Percentiles rank a stretch among this genome's conserved stretches.
These are phyloP conservation scores for Erpobdella octoculata DNA, from an alignment of 2,888 invertebrate genomes.

Conservation along the genomic window DNA sequence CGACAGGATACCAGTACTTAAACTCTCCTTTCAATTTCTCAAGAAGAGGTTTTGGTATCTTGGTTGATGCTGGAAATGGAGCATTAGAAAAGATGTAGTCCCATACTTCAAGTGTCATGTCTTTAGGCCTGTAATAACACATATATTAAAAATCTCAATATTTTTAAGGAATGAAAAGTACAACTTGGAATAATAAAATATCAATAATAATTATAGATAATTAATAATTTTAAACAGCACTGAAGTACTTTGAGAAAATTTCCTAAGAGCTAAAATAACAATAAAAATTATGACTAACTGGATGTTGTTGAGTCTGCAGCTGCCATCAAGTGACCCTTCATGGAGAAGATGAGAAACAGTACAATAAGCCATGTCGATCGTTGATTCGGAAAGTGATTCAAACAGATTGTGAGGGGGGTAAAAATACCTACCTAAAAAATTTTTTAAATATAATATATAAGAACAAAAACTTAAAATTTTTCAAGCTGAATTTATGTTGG, in stretches of 20 bases:
- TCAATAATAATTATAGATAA: too few species aligned
- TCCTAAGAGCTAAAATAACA: too few species aligned
- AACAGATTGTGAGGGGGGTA: conserved; percentile 92
- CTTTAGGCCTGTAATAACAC: conserved; percentile 56
- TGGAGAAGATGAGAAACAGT: conserved; percentile 87
- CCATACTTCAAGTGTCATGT: conserved; percentile 89
- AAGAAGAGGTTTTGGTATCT: conserved; percentile 66
- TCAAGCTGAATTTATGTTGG: neutral
- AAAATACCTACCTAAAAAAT: too few species aligned
- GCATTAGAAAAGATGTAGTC: conserved; percentile 73
- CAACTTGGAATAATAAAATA: too few species aligned
- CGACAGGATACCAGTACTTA: conserved; percentile 93
- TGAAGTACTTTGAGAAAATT: too few species aligned
- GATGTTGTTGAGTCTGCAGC: conserved; percentile 53
- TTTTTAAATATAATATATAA: too few species aligned
- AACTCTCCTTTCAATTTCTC: conserved; percentile 78
- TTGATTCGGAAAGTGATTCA: conserved; percentile 96
- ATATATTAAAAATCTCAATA: neutral
- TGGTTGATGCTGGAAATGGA: conserved; percentile 59
- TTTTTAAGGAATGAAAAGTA: too few species aligned
- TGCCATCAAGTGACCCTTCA: conserved; percentile 65
- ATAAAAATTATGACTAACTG: too few species aligned
- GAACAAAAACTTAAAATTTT: neutral
- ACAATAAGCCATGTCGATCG: conserved; percentile 96
- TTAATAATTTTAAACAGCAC: too few species aligned